Evolutionary conservation across 2,888 invertebrate species (phyloP).

Genomic region (Apamea anceps): DNA sequence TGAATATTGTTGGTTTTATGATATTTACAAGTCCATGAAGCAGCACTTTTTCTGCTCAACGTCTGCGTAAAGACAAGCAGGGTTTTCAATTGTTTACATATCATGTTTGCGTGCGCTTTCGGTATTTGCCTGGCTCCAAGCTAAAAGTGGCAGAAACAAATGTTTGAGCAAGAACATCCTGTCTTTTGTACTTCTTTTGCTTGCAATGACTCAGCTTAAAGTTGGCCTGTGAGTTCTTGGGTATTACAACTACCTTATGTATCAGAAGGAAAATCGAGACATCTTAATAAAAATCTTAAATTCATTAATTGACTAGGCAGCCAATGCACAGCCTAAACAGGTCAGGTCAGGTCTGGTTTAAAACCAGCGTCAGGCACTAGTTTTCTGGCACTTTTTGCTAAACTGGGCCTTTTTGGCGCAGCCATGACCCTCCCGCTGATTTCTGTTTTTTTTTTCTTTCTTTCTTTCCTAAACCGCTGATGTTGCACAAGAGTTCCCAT

Average conservation of each 20-base stretch:
- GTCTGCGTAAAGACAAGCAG: not conserved
- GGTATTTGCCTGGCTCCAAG: slow-evolving; percentile 41
- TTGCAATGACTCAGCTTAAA: slow-evolving; percentile 9
- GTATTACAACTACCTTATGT: not conserved
- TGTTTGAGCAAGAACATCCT: slow-evolving; percentile 43
- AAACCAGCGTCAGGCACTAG: too few relatives aligned
- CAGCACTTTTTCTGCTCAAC: not conserved
- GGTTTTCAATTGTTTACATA: slow-evolving; percentile 43
- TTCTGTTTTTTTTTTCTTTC: too few relatives aligned
- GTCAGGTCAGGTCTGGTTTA: too few relatives aligned
- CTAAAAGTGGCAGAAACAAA: slow-evolving; percentile 52
- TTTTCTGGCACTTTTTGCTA: too few relatives aligned
- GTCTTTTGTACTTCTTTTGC: slow-evolving; percentile 15
- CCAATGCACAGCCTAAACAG: not conserved
- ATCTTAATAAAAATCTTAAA: not conserved
- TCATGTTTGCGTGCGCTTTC: slow-evolving; percentile 45
- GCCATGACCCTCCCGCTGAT: too few relatives aligned
- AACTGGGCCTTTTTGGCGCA: too few relatives aligned
- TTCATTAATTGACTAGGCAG: not conserved
- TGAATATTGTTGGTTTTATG: not conserved
- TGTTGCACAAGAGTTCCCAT: not conserved
- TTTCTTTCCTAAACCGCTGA: not conserved
- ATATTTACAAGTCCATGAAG: slow-evolving; percentile 2
- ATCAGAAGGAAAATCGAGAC: not conserved
- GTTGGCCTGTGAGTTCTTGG: not conserved